Evolutionary conservation across 2,797 vertebrate genomes (phyloP), one percentile per base, ranked within the genome.

Genomic region (Benthosema pterotum): DNA sequence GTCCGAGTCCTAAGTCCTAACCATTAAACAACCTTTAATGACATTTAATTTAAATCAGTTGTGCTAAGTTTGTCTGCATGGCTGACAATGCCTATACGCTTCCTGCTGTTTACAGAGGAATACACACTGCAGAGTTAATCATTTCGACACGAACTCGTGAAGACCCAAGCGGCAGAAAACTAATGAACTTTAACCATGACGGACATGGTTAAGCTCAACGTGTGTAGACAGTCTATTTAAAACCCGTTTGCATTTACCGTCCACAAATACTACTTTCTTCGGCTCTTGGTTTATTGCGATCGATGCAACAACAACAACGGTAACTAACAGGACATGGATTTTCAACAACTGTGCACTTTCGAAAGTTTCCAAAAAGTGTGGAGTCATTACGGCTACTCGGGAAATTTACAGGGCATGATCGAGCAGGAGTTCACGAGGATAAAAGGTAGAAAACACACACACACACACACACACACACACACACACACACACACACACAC

Each of bases 241-340:
- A 52, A 14, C n/a, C n/a, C n/a, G n/a, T n/a, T n/a, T n/a, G 32
- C 5, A 19, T 2, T 17, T 4, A 14, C 5, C 56, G n/a, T 46
- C 45, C n/a, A n/a, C n/a, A 46, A 46, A 46, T 38, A 38, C 45
- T 15, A n/a, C 14, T 32, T 32, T 32, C 32, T 38, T 38, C 32
- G 32, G 32, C 32, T 38, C 32, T 8, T 38, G 32, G 13, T 46
- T 13, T 14, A 45, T 15, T 25, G 14, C 3, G 32, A 38, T 13
- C 5, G 16, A 51, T 47, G 43, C 48, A 63, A 63, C 53, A 43
- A 25, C 22, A 13, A 42, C n/a, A n/a, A n/a, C n/a, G n/a, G n/a
- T n/a, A n/a, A n/a, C n/a, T n/a, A n/a, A n/a, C n/a, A n/a, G 17
- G 68, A 2, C 52, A 93, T 92, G 91, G 88, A 89, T 49, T 90